A percentile compares a stretch with the other conserved stretches of the same genome.
Evolutionary conservation across 2,888 invertebrate species (phyloP).

Genomic region (Plebejus argus): DNA sequence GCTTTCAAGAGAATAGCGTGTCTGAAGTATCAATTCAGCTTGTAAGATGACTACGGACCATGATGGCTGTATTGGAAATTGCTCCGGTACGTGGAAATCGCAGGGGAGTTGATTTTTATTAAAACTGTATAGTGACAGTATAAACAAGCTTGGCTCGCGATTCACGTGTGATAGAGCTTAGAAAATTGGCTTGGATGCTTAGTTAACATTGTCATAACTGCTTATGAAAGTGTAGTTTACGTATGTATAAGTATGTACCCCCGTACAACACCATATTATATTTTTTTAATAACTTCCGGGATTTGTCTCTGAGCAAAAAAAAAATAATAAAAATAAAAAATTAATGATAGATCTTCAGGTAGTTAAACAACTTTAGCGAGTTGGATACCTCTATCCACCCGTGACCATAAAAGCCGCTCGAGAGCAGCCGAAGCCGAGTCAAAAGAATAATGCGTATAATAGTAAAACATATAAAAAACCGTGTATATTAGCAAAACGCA

Average conservation of each 20-base stretch:
- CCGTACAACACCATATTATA: no score
- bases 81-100: slow-evolving; percentile 57
- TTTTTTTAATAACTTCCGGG: no score
- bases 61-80: slow-evolving; percentile 76
- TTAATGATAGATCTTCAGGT: no score
- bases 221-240: not conserved
- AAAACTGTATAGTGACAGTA: slow-evolving; percentile 55
- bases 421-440: not conserved
- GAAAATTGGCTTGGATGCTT: slow-evolving; percentile 2
- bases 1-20: slow-evolving; percentile 79
- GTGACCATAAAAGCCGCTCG: not conserved
- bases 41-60: slow-evolving; percentile 72
- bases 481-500: no score
- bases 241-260: no score
- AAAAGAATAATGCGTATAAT: not conserved
- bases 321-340: no score
- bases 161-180: slow-evolving; percentile 21
- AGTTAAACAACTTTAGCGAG: no score
- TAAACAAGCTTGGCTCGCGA: not conserved
- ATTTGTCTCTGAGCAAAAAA: no score
- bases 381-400: no score
- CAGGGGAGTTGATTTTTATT: slow-evolving; percentile 67
- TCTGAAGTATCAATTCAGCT: slow-evolving; percentile 79
- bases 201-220: not conserved
- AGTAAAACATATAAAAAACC: no score